These are phyloP conservation scores for Gavia stellata DNA, from an alignment of 2,113 vertebrate genomes.

Conservation along the genomic window DNA sequence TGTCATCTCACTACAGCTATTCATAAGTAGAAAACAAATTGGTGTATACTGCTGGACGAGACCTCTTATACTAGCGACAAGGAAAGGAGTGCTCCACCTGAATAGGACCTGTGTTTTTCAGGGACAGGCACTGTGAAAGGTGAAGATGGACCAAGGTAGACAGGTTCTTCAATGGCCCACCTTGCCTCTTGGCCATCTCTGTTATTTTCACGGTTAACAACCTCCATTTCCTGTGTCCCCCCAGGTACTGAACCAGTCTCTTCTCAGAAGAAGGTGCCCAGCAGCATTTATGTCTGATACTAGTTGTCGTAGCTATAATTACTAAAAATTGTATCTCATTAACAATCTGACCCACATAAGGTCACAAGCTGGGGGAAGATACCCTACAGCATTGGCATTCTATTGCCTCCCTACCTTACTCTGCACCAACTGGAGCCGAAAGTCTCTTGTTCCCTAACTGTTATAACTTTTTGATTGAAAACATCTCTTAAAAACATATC, in stretches of 20 bases:
- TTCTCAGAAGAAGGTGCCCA: not conserved
- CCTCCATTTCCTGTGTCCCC: not conserved
- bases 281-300: not conserved
- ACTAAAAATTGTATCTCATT: not conserved
- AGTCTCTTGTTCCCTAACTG: not conserved
- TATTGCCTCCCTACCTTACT: not conserved
- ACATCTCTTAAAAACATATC: not conserved
- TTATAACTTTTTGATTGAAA: not conserved
- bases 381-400: not conserved
- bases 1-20: not conserved
- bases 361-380: not conserved
- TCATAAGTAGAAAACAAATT: not conserved
- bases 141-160: not conserved
- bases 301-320: not conserved
- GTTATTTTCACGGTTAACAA: not conserved
- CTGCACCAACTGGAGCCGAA: not conserved
- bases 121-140: not conserved
- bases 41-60: rapidly evolving
- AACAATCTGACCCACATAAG: not conserved
- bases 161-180: not conserved
- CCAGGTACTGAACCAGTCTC: not conserved
- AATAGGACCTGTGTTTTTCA: not conserved
- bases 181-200: not conserved
- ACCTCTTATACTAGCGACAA: not conserved
- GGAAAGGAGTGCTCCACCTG: not conserved